Conservation (phyloP, 2,888 invertebrate species). For the Sarcophaga variegata region DNA sequence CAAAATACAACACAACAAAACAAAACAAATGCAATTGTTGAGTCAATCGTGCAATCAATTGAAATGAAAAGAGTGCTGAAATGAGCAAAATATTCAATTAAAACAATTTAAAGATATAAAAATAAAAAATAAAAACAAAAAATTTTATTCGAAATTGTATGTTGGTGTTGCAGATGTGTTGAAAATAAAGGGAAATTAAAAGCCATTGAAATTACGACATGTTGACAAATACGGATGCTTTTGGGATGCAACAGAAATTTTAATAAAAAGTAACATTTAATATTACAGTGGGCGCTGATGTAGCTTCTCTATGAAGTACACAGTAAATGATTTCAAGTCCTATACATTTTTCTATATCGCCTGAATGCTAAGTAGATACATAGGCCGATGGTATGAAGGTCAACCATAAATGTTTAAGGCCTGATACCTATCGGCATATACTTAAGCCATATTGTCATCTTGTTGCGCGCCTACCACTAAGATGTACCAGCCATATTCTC, state of each 20-base stretch:
- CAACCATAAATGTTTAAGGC: too few species aligned
- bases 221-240: slow-evolving; percentile 30
- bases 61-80: slow-evolving; percentile 33
- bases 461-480: too few species aligned
- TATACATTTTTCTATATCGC: too few species aligned
- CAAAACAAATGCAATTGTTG: not conserved
- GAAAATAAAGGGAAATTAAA: slow-evolving; percentile 21
- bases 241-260: not conserved
- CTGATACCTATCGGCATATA: too few species aligned
- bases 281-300: too few species aligned
- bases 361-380: too few species aligned
- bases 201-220: slow-evolving; percentile 13
- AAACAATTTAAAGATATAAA: slow-evolving; percentile 43
- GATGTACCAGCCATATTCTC: too few species aligned
- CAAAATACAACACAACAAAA: slow-evolving; percentile 57
- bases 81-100: slow-evolving; percentile 52
- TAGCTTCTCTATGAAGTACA: too few species aligned
- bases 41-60: not conserved
- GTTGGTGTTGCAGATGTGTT: slow-evolving; percentile 36
- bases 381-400: too few species aligned
- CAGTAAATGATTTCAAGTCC: too few species aligned
- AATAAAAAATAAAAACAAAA: slow-evolving; percentile 5
- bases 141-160: not conserved
- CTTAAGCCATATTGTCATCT: too few species aligned
- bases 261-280: too few species aligned